Evolutionary conservation across 2,888 invertebrate genomes (phyloP).

Genomic region (Conistra vaccinii): DNA sequence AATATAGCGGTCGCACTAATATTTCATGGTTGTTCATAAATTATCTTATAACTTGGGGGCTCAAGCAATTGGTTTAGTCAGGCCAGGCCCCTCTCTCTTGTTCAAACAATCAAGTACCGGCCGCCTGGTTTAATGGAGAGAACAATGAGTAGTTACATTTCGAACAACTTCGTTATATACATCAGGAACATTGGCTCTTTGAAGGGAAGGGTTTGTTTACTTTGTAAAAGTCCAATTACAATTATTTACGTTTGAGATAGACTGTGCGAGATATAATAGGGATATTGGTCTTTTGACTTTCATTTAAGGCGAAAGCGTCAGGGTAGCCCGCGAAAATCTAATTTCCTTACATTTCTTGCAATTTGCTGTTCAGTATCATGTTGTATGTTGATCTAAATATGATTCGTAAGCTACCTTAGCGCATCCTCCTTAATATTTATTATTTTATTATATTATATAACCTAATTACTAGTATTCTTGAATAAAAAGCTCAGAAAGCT

Average conservation of each 20-base stretch:
- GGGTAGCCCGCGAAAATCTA: too few species aligned
- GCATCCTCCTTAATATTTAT: too few species aligned
- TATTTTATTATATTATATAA: too few species aligned
- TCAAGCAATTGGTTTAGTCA: conserved; percentile 65
- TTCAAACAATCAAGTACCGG: conserved; percentile 65
- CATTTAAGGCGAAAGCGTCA: not conserved
- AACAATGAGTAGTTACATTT: conserved; percentile 69
- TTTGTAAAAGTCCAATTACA: conserved; percentile 53
- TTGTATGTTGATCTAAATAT: too few species aligned
- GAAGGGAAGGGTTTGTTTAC: conserved; percentile 52
- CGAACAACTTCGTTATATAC: conserved; percentile 65
- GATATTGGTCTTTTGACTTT: conserved; percentile 2
- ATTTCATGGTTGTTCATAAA: conserved; percentile 68
- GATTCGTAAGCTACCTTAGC: too few species aligned
- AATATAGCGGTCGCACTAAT: conserved; percentile 53
- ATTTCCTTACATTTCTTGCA: too few species aligned
- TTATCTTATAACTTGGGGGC: conserved; percentile 66
- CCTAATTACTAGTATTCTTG: not conserved
- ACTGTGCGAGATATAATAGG: conserved; percentile 18
- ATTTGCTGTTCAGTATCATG: too few species aligned
- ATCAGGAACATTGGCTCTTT: conserved; percentile 62
- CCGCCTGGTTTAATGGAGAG: conserved; percentile 59
- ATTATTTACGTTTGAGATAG: conserved; percentile 46
- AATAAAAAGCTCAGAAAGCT: not conserved
- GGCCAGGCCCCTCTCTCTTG: conserved; percentile 44